Base-by-base conservation (phyloP, 1,140 invertebrate genomes). In the Cyrtorhinus lividipennis region DNA sequence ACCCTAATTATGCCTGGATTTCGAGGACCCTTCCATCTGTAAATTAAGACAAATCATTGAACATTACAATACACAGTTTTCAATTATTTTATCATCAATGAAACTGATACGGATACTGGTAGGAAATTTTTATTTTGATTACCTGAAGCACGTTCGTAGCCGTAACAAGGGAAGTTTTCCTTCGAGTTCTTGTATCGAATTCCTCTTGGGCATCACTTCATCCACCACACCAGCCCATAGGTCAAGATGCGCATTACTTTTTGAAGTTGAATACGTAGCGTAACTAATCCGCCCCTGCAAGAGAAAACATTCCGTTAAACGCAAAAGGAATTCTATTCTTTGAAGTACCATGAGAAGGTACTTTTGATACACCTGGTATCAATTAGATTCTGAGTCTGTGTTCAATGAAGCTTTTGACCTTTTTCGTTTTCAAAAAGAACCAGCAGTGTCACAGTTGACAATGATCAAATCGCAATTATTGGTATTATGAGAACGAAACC, bases 121-220 rank as follows among this genome's bases (percentile, higher is more conserved):
- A n/a, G n/a, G n/a, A n/a, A n/a, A n/a, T n/a, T n/a, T n/a, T n/a
- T n/a, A n/a, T n/a, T n/a, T n/a, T n/a, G n/a, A n/a, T n/a, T 71
- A 80, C 79, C 76, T 76, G 69, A 82, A 80, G 65, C 81, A 83
- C 45, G 79, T 79, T 69, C 80, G 79, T 22, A 82, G 76, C 45
- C 79, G 78, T 13, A 83, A 68, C 3, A 77, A 75, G 0, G 80
- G 81, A 22, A 80, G 71, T 67, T 80, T 81, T 59, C 80, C 80
- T 75, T 81, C 79, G 23, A 81, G 71, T 67, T 81, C 79, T 66
- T 81, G 79, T 3, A 81, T 72, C 15, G 79, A 79, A 46, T 67
- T 78, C 79, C 46, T 77, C 69, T 68, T 80, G 75, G 80, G 79
- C 2, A 76, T 70, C 25, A 80, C 78, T 70, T 82, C 80, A 72